Evolutionary conservation across 2,113 vertebrate species (phyloP).

Genomic region (Bos taurus): DNA sequence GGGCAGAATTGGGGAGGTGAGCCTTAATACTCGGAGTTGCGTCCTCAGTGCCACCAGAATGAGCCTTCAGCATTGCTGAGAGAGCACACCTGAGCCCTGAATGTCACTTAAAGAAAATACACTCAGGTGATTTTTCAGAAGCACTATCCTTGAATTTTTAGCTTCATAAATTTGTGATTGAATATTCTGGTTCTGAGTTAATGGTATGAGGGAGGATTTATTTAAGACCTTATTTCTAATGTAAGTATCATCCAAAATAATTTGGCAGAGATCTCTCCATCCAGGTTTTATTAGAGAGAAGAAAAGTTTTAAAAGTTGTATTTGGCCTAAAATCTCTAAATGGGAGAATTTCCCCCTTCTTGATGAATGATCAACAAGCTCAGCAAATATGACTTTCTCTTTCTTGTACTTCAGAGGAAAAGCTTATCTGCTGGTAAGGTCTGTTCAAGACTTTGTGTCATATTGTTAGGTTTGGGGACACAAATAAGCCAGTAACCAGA

Average conservation of each 20-base stretch:
- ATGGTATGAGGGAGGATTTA: neutral
- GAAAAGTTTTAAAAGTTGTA: conserved; percentile 63
- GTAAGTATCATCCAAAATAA: neutral
- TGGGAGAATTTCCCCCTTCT: neutral
- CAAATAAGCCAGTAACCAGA: neutral
- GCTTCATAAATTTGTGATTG: neutral
- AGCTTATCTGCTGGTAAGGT: conserved; percentile 39
- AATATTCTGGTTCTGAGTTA: neutral
- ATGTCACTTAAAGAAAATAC: neutral
- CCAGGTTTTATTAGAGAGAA: neutral
- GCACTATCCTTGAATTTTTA: neutral
- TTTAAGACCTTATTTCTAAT: neutral
- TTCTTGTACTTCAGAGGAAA: neutral
- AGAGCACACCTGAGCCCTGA: neutral
- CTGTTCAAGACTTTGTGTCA: conserved; percentile 63
- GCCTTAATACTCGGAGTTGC: neutral
- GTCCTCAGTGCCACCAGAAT: neutral
- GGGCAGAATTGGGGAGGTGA: conserved; percentile 48
- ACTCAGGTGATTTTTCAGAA: neutral
- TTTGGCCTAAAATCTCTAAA: conserved; percentile 26
- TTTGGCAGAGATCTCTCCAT: neutral
- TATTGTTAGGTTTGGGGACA: conserved; percentile 30
- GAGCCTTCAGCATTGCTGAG: neutral
- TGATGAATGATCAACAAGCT: neutral
- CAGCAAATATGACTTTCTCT: conserved; percentile 18